A percentile compares a stretch with the other conserved stretches of the same genome.
Conservation (phyloP, 2,888 invertebrate genomes). For the Diogma glabrata region DNA sequence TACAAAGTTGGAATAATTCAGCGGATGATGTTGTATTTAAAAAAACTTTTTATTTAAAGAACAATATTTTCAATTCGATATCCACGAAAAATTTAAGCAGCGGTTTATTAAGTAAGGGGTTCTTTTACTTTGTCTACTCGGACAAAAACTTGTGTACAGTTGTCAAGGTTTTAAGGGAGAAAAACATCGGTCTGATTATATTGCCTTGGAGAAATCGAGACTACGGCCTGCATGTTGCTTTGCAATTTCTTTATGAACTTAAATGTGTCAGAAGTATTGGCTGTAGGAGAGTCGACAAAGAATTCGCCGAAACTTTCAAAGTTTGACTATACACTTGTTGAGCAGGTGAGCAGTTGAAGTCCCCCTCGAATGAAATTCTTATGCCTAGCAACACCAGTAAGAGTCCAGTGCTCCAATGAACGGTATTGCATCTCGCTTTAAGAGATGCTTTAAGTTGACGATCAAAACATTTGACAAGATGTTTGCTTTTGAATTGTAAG, state of each 20-base stretch:
- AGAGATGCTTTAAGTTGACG: neutral
- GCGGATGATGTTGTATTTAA: too few species aligned
- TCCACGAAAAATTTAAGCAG: too few species aligned
- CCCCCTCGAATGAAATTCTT: too few species aligned
- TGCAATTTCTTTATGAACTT: neutral
- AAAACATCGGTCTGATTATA: neutral
- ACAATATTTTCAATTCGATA: too few species aligned
- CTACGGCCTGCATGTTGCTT: neutral
- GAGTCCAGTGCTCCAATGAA: neutral
- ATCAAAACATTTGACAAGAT: too few species aligned
- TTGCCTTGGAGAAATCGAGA: neutral
- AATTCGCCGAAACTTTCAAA: neutral
- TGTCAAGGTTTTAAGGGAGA: neutral
- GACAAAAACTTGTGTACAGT: neutral
- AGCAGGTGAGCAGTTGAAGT: too few species aligned
- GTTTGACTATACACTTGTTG: too few species aligned
- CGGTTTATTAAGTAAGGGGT: too few species aligned
- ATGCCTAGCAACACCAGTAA: neutral
- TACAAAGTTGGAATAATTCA: too few species aligned
- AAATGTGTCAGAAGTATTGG: neutral
- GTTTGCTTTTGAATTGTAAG: too few species aligned
- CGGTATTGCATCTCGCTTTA: neutral
- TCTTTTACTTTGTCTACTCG: too few species aligned
- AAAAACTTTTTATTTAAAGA: too few species aligned
- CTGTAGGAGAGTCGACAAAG: neutral